Evolutionary conservation across 2,113 vertebrate genomes (phyloP).

Genomic region (Odontophorus gujanensis): DNA sequence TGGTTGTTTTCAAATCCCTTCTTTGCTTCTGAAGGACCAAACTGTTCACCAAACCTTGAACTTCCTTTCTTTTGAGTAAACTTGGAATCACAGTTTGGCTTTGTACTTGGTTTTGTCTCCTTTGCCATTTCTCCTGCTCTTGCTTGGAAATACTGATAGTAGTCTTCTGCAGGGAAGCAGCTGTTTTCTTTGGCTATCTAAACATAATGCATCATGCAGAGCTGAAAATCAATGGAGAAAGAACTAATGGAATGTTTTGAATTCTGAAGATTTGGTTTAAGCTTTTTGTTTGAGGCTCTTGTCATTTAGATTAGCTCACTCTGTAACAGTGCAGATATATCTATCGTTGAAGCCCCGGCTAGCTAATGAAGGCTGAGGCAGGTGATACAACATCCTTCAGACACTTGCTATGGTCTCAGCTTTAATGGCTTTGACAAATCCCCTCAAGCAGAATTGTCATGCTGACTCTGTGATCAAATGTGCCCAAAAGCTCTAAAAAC

Average conservation of each 20-base stretch:
- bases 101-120: not conserved
- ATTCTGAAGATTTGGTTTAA: not conserved
- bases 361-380: not conserved
- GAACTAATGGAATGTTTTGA: not conserved
- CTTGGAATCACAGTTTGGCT: not conserved
- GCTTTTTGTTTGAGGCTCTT: constrained; percentile 1
- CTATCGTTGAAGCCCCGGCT: not conserved
- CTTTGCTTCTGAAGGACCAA: not conserved
- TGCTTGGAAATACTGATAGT: not conserved
- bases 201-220: not conserved
- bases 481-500: constrained; percentile 12
- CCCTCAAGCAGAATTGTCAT: constrained; percentile 21
- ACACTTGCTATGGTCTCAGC: not conserved
- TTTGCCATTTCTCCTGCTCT: not conserved
- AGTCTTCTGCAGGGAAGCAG: not conserved
- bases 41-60: not conserved
- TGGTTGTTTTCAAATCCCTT: not conserved
- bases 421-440: constrained; percentile 44
- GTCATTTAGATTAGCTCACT: not conserved
- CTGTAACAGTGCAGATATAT: not conserved
- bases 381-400: constrained; percentile 8
- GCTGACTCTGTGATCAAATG: constrained; percentile 8
- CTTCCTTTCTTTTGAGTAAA: not conserved
- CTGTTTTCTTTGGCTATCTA: not conserved
- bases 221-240: not conserved